Conservation (phyloP, 2,888 invertebrate genomes). For the Elegia similella region DNA sequence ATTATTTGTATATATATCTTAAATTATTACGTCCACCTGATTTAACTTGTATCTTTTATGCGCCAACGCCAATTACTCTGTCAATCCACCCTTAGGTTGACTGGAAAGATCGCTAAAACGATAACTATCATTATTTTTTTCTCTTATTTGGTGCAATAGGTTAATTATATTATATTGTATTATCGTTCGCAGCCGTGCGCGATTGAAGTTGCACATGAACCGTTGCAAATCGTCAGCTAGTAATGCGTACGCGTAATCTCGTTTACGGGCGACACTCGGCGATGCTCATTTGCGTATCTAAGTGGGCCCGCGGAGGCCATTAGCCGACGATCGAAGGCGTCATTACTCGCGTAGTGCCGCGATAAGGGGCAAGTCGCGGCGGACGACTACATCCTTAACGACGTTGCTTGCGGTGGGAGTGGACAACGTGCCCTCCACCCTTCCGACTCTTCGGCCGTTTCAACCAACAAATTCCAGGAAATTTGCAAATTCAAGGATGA, state of each 20-base stretch:
- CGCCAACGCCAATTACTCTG: too few species aligned
- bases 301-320: conserved; percentile 77
- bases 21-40: too few species aligned
- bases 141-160: too few species aligned
- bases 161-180: too few species aligned
- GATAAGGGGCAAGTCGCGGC: conserved; percentile 60
- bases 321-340: conserved; percentile 76
- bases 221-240: conserved; percentile 41
- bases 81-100: too few species aligned
- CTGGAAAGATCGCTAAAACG: too few species aligned
- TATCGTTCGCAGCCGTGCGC: background rate
- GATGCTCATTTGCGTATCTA: conserved; percentile 81
- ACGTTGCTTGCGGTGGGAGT: conserved; percentile 57
- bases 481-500: background rate
- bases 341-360: conserved; percentile 73
- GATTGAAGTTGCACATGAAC: conserved; percentile 41
- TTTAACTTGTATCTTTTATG: too few species aligned
- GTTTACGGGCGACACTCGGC: conserved; percentile 53
- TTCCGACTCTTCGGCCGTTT: conserved; percentile 16
- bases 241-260: conserved; percentile 54
- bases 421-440: conserved; percentile 58
- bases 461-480: background rate
- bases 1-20: too few species aligned
- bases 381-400: conserved; percentile 64
- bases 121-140: too few species aligned